A percentile compares a stretch with the other conserved stretches of the same genome.
phyloP scores from a whole-genome alignment of 2,113 vertebrate genomes.

The Psilopsiagon aymara region DNA sequence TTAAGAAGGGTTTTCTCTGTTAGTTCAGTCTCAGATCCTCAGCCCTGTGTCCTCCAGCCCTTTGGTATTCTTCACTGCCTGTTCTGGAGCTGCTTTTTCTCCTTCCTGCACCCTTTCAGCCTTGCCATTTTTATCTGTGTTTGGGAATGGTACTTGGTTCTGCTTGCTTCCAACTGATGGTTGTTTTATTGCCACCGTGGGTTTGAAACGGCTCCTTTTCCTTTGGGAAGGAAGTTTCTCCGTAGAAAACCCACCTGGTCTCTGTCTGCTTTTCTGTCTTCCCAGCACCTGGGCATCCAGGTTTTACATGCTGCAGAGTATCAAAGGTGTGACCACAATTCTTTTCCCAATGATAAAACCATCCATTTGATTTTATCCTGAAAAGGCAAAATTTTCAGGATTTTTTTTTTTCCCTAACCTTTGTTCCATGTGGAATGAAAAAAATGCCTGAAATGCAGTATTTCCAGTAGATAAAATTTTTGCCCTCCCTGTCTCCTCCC shows the following conservation, averaged over 20 bases:
- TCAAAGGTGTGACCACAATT: background rate
- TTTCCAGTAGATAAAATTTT: slow-evolving; percentile 34
- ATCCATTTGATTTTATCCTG: background rate
- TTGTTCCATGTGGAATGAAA: slow-evolving; percentile 14
- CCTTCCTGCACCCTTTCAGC: background rate
- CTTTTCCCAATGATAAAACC: background rate
- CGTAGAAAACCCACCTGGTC: background rate
- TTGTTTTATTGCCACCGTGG: background rate
- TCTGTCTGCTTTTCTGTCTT: background rate
- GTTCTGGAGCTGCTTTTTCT: background rate
- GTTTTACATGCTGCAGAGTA: background rate
- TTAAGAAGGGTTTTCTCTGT: background rate
- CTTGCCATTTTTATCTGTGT: background rate
- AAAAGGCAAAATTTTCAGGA: background rate
- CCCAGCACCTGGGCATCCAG: background rate
- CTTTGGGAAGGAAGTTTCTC: background rate
- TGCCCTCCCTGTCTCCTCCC: background rate
- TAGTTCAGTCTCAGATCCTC: background rate
- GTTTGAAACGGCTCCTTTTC: background rate
- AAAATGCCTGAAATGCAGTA: slow-evolving; percentile 31
- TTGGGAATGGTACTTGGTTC: background rate
- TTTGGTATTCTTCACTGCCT: background rate
- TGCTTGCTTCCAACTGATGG: fast-evolving
- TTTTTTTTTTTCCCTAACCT: background rate
- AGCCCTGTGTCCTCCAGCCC: background rate